phyloP scores from a whole-genome alignment of 2,113 vertebrate genomes.

The Antechinus flavipes region DNA sequence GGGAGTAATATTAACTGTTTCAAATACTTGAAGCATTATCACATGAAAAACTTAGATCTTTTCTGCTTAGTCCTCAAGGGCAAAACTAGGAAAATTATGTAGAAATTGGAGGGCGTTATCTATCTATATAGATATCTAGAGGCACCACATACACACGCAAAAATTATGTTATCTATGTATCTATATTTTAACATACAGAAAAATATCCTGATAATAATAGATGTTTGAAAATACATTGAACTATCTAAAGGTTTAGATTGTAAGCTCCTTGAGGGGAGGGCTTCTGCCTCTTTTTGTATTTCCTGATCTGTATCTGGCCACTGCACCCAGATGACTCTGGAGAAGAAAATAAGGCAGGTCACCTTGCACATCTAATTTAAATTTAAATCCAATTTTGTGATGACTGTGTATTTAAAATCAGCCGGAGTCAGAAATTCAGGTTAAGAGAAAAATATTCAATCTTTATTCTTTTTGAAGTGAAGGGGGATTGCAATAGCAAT shows the following conservation, averaged over 20 bases:
- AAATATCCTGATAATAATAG: not conserved
- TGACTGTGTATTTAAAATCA: too few relatives aligned
- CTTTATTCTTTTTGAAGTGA: too few relatives aligned
- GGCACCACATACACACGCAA: too few relatives aligned
- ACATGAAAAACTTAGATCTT: not conserved
- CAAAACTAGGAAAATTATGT: not conserved
- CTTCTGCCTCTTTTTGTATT: constrained; percentile 1
- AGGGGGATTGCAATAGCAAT: too few relatives aligned
- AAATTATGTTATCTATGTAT: too few relatives aligned
- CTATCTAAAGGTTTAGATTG: not conserved
- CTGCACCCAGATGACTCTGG: too few relatives aligned
- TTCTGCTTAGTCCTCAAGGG: not conserved
- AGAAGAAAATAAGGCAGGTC: too few relatives aligned
- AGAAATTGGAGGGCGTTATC: not conserved
- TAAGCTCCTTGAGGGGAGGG: not conserved
- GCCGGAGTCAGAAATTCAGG: too few relatives aligned
- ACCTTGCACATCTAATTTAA: too few relatives aligned
- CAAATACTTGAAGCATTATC: not conserved
- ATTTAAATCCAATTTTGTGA: too few relatives aligned
- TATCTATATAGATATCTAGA: not conserved
- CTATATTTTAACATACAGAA: not conserved
- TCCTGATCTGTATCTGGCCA: too few relatives aligned
- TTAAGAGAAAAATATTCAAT: too few relatives aligned
- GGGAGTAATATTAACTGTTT: not conserved
- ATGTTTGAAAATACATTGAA: not conserved